Conservation (phyloP, 2,888 invertebrate species). For the Chromoteleia sp. region DNA sequence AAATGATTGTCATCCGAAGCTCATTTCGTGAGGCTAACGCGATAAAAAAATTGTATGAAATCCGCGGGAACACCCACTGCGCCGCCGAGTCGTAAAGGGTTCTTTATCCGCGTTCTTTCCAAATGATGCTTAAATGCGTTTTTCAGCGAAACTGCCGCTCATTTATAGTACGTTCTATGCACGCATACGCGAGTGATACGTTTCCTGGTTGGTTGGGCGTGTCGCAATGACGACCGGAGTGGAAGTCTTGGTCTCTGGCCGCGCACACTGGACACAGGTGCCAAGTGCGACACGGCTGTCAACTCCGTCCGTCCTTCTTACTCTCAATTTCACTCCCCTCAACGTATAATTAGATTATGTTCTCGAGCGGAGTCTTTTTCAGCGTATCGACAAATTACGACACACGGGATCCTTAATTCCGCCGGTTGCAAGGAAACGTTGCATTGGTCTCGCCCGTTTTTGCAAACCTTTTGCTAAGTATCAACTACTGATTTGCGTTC, state of each 20-base stretch:
- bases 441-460: constrained; percentile 42
- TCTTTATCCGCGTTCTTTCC: constrained; percentile 20
- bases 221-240: constrained; percentile 70
- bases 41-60: too few species aligned
- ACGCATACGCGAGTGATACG: constrained; percentile 65
- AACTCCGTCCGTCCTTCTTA: constrained; percentile 55
- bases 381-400: constrained; percentile 73
- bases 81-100: constrained; percentile 5
- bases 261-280: constrained; percentile 55
- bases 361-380: constrained; percentile 68
- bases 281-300: constrained; percentile 54
- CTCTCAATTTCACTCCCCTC: constrained; percentile 30
- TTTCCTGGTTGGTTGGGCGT: constrained; percentile 78
- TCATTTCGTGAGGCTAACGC: too few species aligned
- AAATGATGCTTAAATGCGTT: constrained; percentile 53
- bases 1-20: too few species aligned
- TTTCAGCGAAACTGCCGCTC: constrained; percentile 28
- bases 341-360: constrained; percentile 75
- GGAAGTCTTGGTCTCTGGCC: constrained; percentile 34
- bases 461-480: constrained; percentile 15
- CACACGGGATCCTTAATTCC: constrained; percentile 50
- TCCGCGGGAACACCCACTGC: constrained; percentile 21
- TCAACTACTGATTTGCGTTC: constrained; percentile 24
- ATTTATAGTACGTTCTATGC: constrained; percentile 54
- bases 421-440: constrained; percentile 12